Base-by-base conservation (phyloP, 2,113 vertebrate species). In the Steatornis caripensis region DNA sequence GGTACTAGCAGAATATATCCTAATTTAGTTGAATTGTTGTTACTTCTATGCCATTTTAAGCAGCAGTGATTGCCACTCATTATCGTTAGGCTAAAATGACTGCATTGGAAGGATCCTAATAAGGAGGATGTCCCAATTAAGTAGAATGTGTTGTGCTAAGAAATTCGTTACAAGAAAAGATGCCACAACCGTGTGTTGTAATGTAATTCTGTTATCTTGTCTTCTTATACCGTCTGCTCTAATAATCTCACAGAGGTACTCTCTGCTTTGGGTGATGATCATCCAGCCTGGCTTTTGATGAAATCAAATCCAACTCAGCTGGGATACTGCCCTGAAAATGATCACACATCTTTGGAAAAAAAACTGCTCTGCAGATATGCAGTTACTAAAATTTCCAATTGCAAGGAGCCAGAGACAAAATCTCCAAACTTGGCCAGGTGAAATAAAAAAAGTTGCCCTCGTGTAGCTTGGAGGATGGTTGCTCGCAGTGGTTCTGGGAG, bases 21-120 rank as follows among this genome's bases (percentile, higher is more conserved):
- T 90, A 65, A 94, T 96, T 96, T 88, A 80, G 66, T 80, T 93
- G 95, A 97, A 83, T 96, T 90, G 94, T 94, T 97, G 91, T 95
- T 95, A 76, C 49, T 91, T 95, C 66, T 80, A 49, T 89, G 87
- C 87, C 72, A 76, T 87, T 97, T 95, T 95, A 96, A 96, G 94
- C 84, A 94, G 81, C 69, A 53, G 77, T 81, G 87, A 94, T 96
- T 94, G 94, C 91, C 53, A 69, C 89, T 94, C 84, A 87, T 96
- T 96, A 94, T 96, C 84, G 68, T 96, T 95, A 94, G 48, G 61
- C 14, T 17, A 71, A 91, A 94, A 64, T 3, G 10, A 95, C 93
- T 96, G 93, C 89, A 43, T 93, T 91, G 51, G 89, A 95, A 86
- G 53, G 65, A 75, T 87, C 57, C 45, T 91, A 91, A 93, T 79